Evolutionary conservation across 2,888 invertebrate genomes (phyloP), one percentile per base, ranked within the genome.

Genomic region (Petrophora chlorosata): DNA sequence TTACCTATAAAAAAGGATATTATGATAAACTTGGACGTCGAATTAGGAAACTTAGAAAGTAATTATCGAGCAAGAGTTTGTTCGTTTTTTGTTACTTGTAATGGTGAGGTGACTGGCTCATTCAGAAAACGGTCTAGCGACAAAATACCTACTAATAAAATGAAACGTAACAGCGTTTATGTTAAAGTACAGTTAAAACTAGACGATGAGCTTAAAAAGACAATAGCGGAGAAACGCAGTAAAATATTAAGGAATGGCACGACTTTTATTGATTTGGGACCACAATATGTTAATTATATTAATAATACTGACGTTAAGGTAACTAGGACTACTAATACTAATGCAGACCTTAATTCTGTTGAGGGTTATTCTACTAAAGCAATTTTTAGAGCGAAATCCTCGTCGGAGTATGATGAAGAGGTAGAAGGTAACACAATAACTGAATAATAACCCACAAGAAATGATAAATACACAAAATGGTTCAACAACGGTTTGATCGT

Each of bases 21-120:
- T 2, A 45, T 30, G 2, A 65, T 71, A 0, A 84, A 82, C 40
- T 48, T 82, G 4, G 66, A 59, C 19, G 51, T 75, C 0, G 85
- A 86, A 29, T 58, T 86, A 25, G 68, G 63, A 0, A 79, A 79
- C 51, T 44, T 81, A 12, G 63, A 67, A 55, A 57, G 50, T 1
- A 65, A 70, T 4, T 58, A 66, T 1, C 41, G 49, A 8, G 52
- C 59, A 0, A 68, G 54, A 41, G 59, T 82, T n/a, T 88, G 87
- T 54, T 28, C 49, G 0, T 47, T 57, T 12, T 87, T 88, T 40
- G 48, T 63, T 1, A 42, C 62, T 0, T 87, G 87, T 38, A 84
- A 85, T 17, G 66, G 74, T 3, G 3, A 61, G 48, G 33, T 67
- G 51, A 33, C 36, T 0, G 36, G 25, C 9, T 19, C n/a, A 14